phyloP scores from a whole-genome alignment of 2,888 invertebrate species.

The Erpobdella octoculata region DNA sequence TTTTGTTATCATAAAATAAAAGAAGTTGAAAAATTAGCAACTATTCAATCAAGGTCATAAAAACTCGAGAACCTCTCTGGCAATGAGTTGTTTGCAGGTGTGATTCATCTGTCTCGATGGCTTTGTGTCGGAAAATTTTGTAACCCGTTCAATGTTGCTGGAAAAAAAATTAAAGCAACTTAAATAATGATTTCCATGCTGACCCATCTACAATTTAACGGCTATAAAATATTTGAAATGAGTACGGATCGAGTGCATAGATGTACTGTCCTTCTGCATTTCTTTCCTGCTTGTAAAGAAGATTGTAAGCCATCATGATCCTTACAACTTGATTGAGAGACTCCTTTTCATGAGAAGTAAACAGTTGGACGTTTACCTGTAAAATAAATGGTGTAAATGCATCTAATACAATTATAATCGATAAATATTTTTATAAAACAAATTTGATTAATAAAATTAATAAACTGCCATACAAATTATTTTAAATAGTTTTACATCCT shows the following conservation, averaged over 20 bases:
- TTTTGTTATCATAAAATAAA: background rate
- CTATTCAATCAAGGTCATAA: background rate
- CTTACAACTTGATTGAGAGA: slow-evolving; percentile 66
- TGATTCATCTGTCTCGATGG: slow-evolving; percentile 58
- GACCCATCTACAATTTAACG: background rate
- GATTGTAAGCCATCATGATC: slow-evolving; percentile 79
- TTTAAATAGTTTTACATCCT: too few species aligned
- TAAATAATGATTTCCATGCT: background rate
- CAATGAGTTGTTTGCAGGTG: slow-evolving; percentile 69
- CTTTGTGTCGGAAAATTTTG: slow-evolving; percentile 54
- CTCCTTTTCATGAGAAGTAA: slow-evolving; percentile 65
- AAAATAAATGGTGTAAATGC: too few species aligned
- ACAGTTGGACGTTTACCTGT: slow-evolving; percentile 64
- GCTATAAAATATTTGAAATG: background rate
- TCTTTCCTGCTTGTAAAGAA: slow-evolving; percentile 74
- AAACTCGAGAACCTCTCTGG: slow-evolving; percentile 67
- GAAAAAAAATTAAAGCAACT: background rate
- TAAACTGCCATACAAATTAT: too few species aligned
- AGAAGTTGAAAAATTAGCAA: background rate
- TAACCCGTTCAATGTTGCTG: slow-evolving; percentile 65
- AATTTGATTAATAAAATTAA: too few species aligned
- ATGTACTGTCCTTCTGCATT: slow-evolving; percentile 69
- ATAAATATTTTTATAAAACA: slow-evolving; percentile 8
- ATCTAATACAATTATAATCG: slow-evolving; percentile 17
- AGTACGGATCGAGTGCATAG: slow-evolving; percentile 66